Evolutionary conservation across 2,888 invertebrate genomes (phyloP), one percentile per base, ranked within the genome.

Genomic region (Falcaria lacertinaria): DNA sequence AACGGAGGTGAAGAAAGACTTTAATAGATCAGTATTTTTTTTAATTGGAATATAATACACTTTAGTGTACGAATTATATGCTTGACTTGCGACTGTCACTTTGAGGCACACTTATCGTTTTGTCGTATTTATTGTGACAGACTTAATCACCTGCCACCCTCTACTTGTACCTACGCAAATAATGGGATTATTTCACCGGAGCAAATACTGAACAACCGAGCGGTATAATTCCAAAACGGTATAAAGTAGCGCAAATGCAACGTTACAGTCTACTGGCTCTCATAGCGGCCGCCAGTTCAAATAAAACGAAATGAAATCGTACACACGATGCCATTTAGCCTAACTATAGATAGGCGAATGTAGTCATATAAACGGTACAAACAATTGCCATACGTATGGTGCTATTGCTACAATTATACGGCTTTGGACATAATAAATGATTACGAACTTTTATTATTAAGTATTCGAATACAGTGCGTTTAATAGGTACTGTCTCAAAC

Each of bases 261-360:
- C 49, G 57, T 67, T 65, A 64, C 64, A 61, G 64, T 66, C 69
- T 65, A 56, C 55, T 56, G 60, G 50, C 50, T 59, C 54, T 54
- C 43, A 45, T 50, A 59, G 60, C 56, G 60, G 54, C 57, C 63
- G 56, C 60, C 59, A 66, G 62, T 70, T 68, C 68, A 68, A 77
- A 78, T 77, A 78, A 77, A 76, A 75, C 64, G 61, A 68, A 74
- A 76, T 72, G 64, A 68, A 71, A 73, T 69, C 64, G 75, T 70
- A 69, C 54, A 57, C 58, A 61, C 62, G 61, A 61, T 48, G 54
- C 59, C 57, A 37, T 37, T 37, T 37, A 37, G 37, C 22, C 15
- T 37, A 37, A 22, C 37, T 37, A 37, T 37, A 37, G 60, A 55
- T 51, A 53, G 57, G 50, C 53, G 59, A 48, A 52, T 56, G 62